A percentile compares a stretch with the other conserved stretches of the same genome.
These are phyloP conservation scores for Latrodectus geometricus DNA, from an alignment of 1,140 invertebrate species.

Conservation along the genomic window DNA sequence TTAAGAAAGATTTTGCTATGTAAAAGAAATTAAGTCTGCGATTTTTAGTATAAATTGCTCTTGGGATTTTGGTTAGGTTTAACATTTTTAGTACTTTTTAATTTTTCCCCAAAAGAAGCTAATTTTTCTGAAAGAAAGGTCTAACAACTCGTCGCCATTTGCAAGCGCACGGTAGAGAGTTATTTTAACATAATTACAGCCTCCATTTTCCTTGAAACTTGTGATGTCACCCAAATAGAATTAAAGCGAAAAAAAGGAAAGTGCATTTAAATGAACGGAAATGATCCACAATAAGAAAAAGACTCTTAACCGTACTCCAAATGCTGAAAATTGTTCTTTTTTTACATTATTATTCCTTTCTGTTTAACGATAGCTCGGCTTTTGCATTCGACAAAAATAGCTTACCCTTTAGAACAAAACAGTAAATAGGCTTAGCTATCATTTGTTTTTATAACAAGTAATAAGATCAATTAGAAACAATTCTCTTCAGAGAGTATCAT, in stretches of 20 bases:
- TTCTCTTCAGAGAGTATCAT: not conserved
- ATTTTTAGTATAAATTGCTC: conserved; percentile 24
- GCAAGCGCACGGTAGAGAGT: conserved; percentile 7
- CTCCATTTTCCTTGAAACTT: not conserved
- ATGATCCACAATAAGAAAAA: conserved; percentile 1
- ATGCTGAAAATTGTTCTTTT: not conserved
- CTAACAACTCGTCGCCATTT: not conserved
- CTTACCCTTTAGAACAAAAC: conserved; percentile 15
- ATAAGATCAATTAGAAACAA: conserved; percentile 15
- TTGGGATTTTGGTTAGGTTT: not conserved
- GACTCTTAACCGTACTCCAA: not conserved
- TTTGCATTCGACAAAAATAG: conserved; percentile 52
- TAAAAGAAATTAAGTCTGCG: not conserved
- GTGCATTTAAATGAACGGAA: conserved; percentile 18
- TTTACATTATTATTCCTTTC: not conserved
- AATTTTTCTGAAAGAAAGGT: not conserved
- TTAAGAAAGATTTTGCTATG: not conserved
- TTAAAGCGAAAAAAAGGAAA: conserved; percentile 29
- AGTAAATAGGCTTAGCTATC: conserved; percentile 30
- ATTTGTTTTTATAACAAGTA: conserved; percentile 28
- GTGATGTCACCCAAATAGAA: conserved; percentile 33
- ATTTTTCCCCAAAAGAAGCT: too few relatives aligned
- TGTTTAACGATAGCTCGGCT: not conserved
- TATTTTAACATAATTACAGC: conserved; percentile 22
- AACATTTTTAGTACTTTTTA: not conserved